Evolutionary conservation across 2,797 vertebrate genomes (phyloP), one percentile per base, ranked within the genome.

Genomic region (Siniperca scherzeri): DNA sequence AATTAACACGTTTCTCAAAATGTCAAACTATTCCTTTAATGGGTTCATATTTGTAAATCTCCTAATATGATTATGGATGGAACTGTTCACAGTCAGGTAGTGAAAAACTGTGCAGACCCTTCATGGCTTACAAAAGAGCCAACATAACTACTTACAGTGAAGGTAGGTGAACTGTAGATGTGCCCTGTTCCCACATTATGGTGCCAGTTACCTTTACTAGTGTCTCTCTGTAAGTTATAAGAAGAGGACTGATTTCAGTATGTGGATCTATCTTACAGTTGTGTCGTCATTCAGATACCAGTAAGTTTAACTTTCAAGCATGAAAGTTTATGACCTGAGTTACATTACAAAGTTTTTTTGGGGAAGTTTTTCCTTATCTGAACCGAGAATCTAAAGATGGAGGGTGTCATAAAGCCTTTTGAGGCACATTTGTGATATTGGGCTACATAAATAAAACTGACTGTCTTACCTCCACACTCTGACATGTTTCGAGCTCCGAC

Each of bases 401-500:
- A n/a, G 12, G 4, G 19, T 72, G 42, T 33, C 30, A 48, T 17
- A 64, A 66, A 78, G 17, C 7, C 10, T 5, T 16, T 30, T 30
- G 12, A 22, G 19, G 53, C 19, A 53, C 1, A 22, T 77, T 52
- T 60, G 22, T 53, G 17, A n/a, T 56, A 57, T 70, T 64, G 30
- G 62, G 30, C 2, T 38, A 17, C 19, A 50, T 52, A 22, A 12
- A 44, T 42, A 4, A 56, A 55, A 38, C 1, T 0, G 3, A 19
- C 40, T 5, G 50, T 60, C 89, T 96, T 90, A 97, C 96, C 96
- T 95, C 97, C 97, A 87, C 97, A 97, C 83, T 97, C 96, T 4
- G 96, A 96, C 68, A 97, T 76, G 90, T 96, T 97, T 72, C 94
- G 95, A 80, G 95, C 95, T 69, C 97, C 97, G 21, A 93, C 75